Conservation (phyloP, 2,797 vertebrate genomes). For the Rhabdophis nuchalis region DNA sequence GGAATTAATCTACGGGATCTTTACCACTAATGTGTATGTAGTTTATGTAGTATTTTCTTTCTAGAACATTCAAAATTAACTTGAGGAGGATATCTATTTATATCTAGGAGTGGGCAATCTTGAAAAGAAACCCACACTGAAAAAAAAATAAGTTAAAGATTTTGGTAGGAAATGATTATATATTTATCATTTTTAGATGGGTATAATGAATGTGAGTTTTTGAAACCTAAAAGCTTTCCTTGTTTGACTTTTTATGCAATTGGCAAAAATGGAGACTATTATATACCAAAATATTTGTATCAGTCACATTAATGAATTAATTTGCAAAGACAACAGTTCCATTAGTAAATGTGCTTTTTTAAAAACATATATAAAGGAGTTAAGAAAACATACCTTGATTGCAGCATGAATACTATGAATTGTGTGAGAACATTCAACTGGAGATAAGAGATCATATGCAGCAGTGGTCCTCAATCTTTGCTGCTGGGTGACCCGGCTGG, state of each 20-base stretch:
- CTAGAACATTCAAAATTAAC: slow-evolving; percentile 15
- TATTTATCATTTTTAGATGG: neutral
- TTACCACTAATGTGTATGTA: slow-evolving; percentile 95
- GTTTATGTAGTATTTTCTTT: slow-evolving; percentile 6
- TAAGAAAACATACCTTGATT: neutral
- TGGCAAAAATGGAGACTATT: neutral
- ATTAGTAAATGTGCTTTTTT: neutral
- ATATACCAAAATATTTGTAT: neutral
- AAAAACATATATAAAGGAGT: neutral
- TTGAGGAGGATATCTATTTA: neutral
- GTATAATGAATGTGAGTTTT: neutral
- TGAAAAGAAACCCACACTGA: neutral
- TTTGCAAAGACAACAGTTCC: neutral
- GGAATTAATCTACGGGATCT: slow-evolving; percentile 93
- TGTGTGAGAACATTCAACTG: neutral
- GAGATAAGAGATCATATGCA: neutral
- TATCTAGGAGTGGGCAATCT: neutral
- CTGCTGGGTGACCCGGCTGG: no score
- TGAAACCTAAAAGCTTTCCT: neutral
- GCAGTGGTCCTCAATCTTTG: neutral
- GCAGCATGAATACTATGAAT: neutral
- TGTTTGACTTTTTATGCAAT: neutral
- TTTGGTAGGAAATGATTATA: neutral
- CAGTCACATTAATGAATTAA: neutral
- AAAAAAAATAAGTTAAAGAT: neutral